These are phyloP conservation scores for Danio kyathit DNA, from an alignment of 2,797 vertebrate species.

Conservation along the genomic window DNA sequence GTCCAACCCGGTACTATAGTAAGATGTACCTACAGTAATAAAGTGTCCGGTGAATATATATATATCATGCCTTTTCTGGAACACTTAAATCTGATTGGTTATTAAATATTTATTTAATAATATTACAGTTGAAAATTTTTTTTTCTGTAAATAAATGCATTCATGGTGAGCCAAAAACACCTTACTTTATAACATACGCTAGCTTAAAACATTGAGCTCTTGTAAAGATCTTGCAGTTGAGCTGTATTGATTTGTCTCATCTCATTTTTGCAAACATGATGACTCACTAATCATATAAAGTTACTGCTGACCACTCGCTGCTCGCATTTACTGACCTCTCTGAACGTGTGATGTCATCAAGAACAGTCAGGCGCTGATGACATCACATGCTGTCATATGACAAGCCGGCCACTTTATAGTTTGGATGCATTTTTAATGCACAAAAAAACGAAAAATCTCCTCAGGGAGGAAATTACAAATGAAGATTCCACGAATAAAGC, in stretches of 20 bases:
- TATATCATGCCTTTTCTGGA: no score
- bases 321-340: not conserved
- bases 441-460: not conserved
- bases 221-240: not conserved
- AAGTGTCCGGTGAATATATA: no score
- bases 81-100: no score
- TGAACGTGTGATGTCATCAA: conserved; percentile 2
- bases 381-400: not conserved
- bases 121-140: no score
- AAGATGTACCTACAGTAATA: no score
- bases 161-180: no score
- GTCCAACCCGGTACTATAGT: no score
- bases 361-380: conserved; percentile 9
- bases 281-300: conserved; percentile 13
- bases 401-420: not conserved
- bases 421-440: conserved; percentile 4
- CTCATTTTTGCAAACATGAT: not conserved
- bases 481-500: conserved; percentile 8
- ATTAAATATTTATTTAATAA: no score
- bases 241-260: not conserved
- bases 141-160: no score
- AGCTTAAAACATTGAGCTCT: not conserved
- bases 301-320: conserved; percentile 17
- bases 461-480: not conserved
- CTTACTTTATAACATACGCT: no score